These are phyloP conservation scores for Lithobius niger DNA, from an alignment of 1,140 invertebrate species.

Conservation along the genomic window DNA sequence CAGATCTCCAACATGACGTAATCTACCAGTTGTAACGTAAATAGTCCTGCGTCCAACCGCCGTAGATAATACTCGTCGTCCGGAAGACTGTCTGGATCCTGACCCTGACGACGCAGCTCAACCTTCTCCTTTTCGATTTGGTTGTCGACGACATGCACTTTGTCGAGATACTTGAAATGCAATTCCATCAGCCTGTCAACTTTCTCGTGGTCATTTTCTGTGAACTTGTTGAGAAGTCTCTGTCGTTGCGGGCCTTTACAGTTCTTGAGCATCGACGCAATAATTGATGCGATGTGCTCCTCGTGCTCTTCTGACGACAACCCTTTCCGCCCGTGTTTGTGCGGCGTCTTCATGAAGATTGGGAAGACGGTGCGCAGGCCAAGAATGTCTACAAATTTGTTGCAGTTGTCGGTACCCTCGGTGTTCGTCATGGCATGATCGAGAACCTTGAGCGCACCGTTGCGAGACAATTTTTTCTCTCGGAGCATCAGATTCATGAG, in stretches of 20 bases:
- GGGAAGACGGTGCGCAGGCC: constrained; percentile 94
- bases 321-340: constrained; percentile 66
- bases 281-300: constrained; percentile 90
- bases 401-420: constrained; percentile 89
- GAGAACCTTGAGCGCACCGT: constrained; percentile 91
- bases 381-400: constrained; percentile 97
- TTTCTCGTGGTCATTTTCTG: constrained; percentile 97
- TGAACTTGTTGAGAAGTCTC: constrained; percentile 86
- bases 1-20: constrained; percentile 91
- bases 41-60: constrained; percentile 80
- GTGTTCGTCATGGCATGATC: constrained; percentile 88
- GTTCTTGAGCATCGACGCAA: constrained; percentile 83
- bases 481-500: constrained; percentile 95
- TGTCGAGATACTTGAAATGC: constrained; percentile 94
- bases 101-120: too few relatives aligned
- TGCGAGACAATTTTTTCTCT: constrained; percentile 92
- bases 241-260: constrained; percentile 79
- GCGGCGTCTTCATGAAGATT: constrained; percentile 97
- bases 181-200: constrained; percentile 90
- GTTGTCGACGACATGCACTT: constrained; percentile 75
- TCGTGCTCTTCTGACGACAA: constrained; percentile 81
- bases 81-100: constrained; percentile 40
- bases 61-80: constrained; percentile 78
- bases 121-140: constrained; percentile 45
- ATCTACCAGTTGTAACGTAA: constrained; percentile 89